Percentiles rank a stretch among this genome's conserved stretches.
Evolutionary conservation across 2,888 invertebrate species (phyloP).

Genomic region (Leucophora obtusa): DNA sequence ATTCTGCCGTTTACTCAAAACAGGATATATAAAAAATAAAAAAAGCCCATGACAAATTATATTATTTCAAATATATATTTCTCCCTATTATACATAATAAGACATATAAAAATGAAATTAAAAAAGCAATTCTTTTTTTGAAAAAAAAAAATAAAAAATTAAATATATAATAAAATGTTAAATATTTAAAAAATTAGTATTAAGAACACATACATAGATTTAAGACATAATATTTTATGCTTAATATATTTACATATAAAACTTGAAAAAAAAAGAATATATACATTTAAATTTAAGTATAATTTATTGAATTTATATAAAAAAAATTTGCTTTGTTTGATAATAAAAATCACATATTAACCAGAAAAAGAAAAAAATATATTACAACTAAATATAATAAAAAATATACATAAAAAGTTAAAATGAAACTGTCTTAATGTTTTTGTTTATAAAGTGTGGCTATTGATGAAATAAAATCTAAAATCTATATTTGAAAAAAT

Average conservation of each 20-base stretch:
- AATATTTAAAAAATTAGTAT: constrained; percentile 62
- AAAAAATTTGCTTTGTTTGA: constrained; percentile 54
- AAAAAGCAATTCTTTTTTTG: constrained; percentile 73
- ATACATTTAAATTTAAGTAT: constrained; percentile 17
- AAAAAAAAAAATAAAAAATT: constrained; percentile 65
- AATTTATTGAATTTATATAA: constrained; percentile 1
- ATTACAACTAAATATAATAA: constrained; percentile 40
- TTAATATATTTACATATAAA: constrained; percentile 63
- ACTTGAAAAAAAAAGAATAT: constrained; percentile 17
- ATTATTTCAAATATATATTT: background rate
- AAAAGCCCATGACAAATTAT: background rate
- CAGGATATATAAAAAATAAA: too few species aligned
- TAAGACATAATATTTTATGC: constrained; percentile 48
- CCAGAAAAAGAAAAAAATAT: constrained; percentile 13
- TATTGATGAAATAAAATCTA: constrained; percentile 7
- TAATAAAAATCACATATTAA: constrained; percentile 42
- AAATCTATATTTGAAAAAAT: constrained; percentile 26
- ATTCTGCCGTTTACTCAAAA: too few species aligned
- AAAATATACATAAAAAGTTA: constrained; percentile 7
- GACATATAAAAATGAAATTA: constrained; percentile 63
- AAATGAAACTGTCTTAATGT: constrained; percentile 30
- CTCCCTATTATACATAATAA: constrained; percentile 17
- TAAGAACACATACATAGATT: constrained; percentile 49
- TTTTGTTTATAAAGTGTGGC: constrained; percentile 40
- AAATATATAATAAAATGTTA: constrained; percentile 43